Base-by-base conservation (phyloP, 92 coral and sea anemone genomes). In the Porites lobata region DNA sequence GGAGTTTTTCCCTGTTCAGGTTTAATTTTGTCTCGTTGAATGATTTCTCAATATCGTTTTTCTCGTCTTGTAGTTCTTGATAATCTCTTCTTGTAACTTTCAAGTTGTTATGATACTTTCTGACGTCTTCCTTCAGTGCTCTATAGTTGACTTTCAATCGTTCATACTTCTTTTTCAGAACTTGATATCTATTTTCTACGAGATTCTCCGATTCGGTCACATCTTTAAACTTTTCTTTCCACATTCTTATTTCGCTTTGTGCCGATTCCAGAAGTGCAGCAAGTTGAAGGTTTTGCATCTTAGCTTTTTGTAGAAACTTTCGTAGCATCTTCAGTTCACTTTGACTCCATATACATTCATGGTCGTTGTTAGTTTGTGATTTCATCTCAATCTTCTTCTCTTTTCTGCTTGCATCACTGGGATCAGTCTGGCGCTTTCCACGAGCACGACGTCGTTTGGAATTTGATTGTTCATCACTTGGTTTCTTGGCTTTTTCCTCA, bases 91-190 rank as follows among this genome's bases (percentile, higher is more conserved):
- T 81, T 19, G 91, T 79, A 58, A 87, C 53, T 69, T 95, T 95
- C 57, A 95, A 78, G 43, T 85, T 87, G 14, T 81, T 10, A 62
- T 95, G 98, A 57, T 92, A 81, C 19, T 22, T 82, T 85, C 88
- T 92, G 53, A 93, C 77, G 73, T 97, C 99, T 70, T 93, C 98
- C 72, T 97, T 97, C 76, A 95, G 20, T n/a, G 99, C 98, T 73
- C 86, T 95, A 77, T 94, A 97, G 72, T 92, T 92, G 12, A 97
- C 83, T 79, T 97, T 97, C 57, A 96, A 80, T 52, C 93, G 86
- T 81, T 73, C 88, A 78, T 96, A 94, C 77, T 95, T 88, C 85
- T 94, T 94, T 67, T 81, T 95, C 52, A 89, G 80, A 50, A 88
- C 79, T 7, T 75, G 13, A 63, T 90, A 91, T 71, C 89, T 92